Conservation (phyloP, 2,113 vertebrate species). For the Oryzias javanicus region DNA sequence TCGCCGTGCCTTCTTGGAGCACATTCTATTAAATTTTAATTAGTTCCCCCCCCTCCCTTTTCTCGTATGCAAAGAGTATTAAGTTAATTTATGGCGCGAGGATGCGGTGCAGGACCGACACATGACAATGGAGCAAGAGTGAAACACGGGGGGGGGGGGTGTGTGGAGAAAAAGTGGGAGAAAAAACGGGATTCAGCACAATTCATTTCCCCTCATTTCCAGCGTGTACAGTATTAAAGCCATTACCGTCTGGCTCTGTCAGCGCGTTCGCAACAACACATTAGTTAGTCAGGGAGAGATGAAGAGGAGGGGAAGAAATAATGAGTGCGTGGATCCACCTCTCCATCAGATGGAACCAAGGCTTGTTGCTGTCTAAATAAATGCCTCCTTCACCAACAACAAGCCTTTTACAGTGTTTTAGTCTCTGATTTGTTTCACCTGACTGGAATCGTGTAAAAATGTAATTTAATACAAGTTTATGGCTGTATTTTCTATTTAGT, state of each 20-base stretch:
- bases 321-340: slow-evolving; percentile 38
- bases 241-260: slow-evolving; percentile 76
- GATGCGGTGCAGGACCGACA: slow-evolving; percentile 52
- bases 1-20: slow-evolving; percentile 29
- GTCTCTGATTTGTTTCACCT: background rate
- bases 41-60: slow-evolving; percentile 42
- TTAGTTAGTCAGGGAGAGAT: slow-evolving; percentile 59
- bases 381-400: slow-evolving; percentile 30
- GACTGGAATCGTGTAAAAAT: background rate
- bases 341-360: slow-evolving; percentile 50
- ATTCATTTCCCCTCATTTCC: slow-evolving; percentile 71
- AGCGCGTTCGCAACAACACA: slow-evolving; percentile 76
- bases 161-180: slow-evolving; percentile 24
- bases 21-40: slow-evolving; percentile 74
- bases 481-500: too few relatives aligned
- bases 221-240: slow-evolving; percentile 64
- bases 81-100: slow-evolving; percentile 67
- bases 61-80: slow-evolving; percentile 60
- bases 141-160: background rate
- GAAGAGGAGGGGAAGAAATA: slow-evolving; percentile 17
- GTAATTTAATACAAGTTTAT: too few relatives aligned
- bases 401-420: background rate
- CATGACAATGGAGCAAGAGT: slow-evolving; percentile 17
- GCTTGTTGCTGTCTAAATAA: slow-evolving; percentile 62
- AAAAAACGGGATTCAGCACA: slow-evolving; percentile 79